Evolutionary conservation across 2,797 vertebrate genomes (phyloP).

Genomic region (Melanogrammus aeglefinus): DNA sequence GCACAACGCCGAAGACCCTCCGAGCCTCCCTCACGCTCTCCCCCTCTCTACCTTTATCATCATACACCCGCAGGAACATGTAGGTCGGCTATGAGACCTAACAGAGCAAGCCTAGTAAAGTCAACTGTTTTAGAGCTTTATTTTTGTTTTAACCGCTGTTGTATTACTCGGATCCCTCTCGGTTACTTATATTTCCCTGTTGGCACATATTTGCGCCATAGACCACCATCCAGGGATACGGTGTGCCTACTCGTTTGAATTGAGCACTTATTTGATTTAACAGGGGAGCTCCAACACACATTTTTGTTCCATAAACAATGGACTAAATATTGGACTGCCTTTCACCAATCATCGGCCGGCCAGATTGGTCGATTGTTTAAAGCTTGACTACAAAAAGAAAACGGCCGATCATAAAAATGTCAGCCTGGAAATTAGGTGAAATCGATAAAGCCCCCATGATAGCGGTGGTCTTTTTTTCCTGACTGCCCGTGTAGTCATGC

Average conservation of each 20-base stretch:
- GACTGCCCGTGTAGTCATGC: not conserved
- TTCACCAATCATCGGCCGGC: constrained; percentile 28
- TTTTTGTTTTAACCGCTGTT: not conserved
- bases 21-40: constrained; percentile 40
- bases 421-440: constrained; percentile 47
- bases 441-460: constrained; percentile 58
- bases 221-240: not conserved
- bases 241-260: not conserved
- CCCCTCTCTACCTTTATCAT: constrained; percentile 13
- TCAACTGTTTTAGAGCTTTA: not conserved
- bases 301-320: not conserved
- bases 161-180: no score
- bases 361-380: constrained; percentile 34
- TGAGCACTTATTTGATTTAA: not conserved
- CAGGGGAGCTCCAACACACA: not conserved
- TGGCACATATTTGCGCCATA: no score
- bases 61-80: not conserved
- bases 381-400: constrained; percentile 35
- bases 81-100: constrained; percentile 10
- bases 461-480: constrained; percentile 23
- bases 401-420: constrained; percentile 38
- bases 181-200: no score
- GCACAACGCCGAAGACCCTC: constrained; percentile 32
- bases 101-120: constrained; percentile 7
- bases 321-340: constrained; percentile 9